Conservation (phyloP, 2,888 invertebrate species). For the Conomelus anceps region DNA sequence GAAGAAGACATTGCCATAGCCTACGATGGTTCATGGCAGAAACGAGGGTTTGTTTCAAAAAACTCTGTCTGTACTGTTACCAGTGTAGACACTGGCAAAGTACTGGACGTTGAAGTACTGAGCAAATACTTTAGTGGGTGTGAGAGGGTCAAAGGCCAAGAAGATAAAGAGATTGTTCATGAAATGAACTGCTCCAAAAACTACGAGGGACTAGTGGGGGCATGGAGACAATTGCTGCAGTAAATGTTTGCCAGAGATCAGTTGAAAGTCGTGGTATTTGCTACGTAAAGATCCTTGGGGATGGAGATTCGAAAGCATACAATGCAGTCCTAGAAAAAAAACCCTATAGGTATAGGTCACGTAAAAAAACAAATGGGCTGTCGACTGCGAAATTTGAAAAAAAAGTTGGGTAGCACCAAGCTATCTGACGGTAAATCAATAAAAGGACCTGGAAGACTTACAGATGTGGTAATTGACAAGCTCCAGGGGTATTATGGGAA, state of each 20-base stretch:
- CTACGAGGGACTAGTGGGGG: no score
- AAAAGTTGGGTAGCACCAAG: no score
- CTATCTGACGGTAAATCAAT: no score
- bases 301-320: constrained; percentile 19
- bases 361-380: no score
- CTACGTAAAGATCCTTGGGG: constrained; percentile 15
- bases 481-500: no score
- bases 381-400: no score
- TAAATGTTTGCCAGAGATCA: constrained; percentile 13
- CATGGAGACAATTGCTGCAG: constrained; percentile 16
- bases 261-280: constrained; percentile 5
- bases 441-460: no score
- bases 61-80: constrained; percentile 22
- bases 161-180: neutral
- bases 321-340: neutral
- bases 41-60: constrained; percentile 20
- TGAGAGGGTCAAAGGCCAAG: no score
- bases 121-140: constrained; percentile 20
- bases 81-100: constrained; percentile 23
- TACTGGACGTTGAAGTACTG: constrained; percentile 16
- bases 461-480: no score
- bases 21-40: constrained; percentile 25
- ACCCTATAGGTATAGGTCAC: constrained; percentile 23
- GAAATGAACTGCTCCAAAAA: constrained; percentile 12
- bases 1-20: constrained; percentile 16